phyloP scores from a whole-genome alignment of 2,888 invertebrate species.

The Cantharis nigra region DNA sequence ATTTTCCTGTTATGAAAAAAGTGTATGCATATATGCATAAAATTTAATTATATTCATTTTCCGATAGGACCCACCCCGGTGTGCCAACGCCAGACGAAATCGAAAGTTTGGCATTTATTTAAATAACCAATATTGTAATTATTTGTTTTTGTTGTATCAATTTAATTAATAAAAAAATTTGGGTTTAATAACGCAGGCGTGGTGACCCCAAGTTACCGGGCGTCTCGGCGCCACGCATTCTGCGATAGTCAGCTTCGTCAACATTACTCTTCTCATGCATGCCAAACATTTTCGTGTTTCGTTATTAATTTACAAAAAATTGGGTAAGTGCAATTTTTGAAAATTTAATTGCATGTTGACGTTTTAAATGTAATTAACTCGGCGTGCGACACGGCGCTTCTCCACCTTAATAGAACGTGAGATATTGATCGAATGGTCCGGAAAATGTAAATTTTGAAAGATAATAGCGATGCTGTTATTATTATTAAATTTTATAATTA shows the following conservation, averaged over 20 bases:
- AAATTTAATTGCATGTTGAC: neutral
- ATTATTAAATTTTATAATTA: neutral
- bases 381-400: neutral
- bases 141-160: neutral
- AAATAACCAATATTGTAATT: neutral
- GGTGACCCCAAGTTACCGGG: slow-evolving; percentile 35
- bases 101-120: neutral
- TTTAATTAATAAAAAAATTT: neutral
- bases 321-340: neutral
- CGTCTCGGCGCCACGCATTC: slow-evolving; percentile 34
- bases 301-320: neutral
- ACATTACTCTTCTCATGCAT: slow-evolving; percentile 7
- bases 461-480: neutral
- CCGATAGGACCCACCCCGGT: neutral
- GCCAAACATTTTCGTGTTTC: neutral
- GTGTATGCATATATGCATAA: neutral
- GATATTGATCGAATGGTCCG: neutral
- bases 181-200: slow-evolving; percentile 27
- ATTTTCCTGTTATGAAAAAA: neutral
- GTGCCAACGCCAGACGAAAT: neutral
- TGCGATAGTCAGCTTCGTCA: slow-evolving; percentile 21
- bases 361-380: neutral
- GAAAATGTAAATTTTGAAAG: neutral
- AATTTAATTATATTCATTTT: neutral
- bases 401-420: neutral